Base-by-base conservation (phyloP, 1,140 invertebrate species). In the Nebria ingens region DNA sequence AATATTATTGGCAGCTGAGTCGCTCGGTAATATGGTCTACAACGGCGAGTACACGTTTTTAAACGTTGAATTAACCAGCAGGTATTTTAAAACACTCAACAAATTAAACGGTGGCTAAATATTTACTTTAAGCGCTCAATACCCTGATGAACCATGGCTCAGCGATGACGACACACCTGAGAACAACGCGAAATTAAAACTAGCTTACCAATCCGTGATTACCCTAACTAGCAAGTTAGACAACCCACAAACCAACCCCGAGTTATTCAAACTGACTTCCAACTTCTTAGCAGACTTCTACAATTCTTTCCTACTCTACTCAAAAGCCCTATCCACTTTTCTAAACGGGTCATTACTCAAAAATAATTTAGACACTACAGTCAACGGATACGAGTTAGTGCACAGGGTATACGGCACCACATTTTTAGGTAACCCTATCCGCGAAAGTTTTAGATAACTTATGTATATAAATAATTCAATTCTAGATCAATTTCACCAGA, bases 21-120 rank as follows among this genome's bases (percentile, higher is more conserved):
- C 91, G 59, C 76, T 95, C 23, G 40, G 15, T 12, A 89, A 91
- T 56, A 93, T 94, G 87, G 86, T 91, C 17, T 84, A 87, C 62
- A 93, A 88, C 56, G 93, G 93, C 12, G 93, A 97, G 74, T 97
- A 96, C 71, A 92, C 95, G 29, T 97, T 97, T 75, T 93, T 97
- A 73, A 97, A 93, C 68, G 92, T 97, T 62, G 93, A 97, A 71
- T 76, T 97, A 4, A 45, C 40, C 4, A 45, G 40, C 15, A 45
- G 9, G 6, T 45, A 17, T 3, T 9, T 11, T 29, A 6, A 29
- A 45, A 11, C 15, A 6, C 40, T 11, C 13, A 29, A 29, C 13
- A 29, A 4, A 29, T 6, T 6, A 29, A 29, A 6, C 25, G 13
- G 13, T 29, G n/a, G n/a, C n/a, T n/a, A n/a, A n/a, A n/a, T n/a